Evolutionary conservation across 2,113 vertebrate species (phyloP).

Genomic region (Tetrao urogallus): DNA sequence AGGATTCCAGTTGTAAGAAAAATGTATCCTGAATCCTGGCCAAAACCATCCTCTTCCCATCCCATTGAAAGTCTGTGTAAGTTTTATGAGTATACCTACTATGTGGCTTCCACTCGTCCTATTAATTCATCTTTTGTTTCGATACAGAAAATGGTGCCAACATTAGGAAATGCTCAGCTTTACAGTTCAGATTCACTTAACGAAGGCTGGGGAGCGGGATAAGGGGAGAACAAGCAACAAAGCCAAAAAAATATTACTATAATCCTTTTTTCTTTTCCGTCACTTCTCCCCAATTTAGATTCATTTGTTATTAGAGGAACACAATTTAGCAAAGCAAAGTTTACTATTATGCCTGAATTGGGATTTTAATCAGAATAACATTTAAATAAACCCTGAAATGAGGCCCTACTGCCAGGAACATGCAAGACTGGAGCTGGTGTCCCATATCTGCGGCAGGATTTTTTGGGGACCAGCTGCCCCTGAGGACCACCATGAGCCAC

Average conservation of each 20-base stretch:
- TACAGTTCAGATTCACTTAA: background rate
- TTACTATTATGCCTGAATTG: background rate
- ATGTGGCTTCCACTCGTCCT: background rate
- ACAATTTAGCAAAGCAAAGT: background rate
- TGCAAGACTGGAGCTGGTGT: background rate
- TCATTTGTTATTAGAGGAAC: background rate
- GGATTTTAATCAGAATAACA: background rate
- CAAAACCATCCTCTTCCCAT: background rate
- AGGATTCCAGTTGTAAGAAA: background rate
- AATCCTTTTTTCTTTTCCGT: background rate
- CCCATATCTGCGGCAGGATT: background rate
- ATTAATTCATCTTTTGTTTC: background rate
- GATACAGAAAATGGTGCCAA: background rate
- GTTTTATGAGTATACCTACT: background rate
- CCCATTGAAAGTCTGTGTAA: background rate
- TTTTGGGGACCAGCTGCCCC: background rate
- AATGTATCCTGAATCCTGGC: background rate
- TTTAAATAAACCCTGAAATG: background rate
- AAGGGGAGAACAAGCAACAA: background rate
- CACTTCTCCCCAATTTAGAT: fast-evolving
- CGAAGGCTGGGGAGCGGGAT: background rate
- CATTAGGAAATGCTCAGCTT: background rate
- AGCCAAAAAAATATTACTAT: background rate
- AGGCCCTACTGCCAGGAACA: background rate
- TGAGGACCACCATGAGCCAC: background rate